Evolutionary conservation across 2,797 vertebrate genomes (phyloP), one percentile per base, ranked within the genome.

Genomic region (Eutrigla gurnardus): DNA sequence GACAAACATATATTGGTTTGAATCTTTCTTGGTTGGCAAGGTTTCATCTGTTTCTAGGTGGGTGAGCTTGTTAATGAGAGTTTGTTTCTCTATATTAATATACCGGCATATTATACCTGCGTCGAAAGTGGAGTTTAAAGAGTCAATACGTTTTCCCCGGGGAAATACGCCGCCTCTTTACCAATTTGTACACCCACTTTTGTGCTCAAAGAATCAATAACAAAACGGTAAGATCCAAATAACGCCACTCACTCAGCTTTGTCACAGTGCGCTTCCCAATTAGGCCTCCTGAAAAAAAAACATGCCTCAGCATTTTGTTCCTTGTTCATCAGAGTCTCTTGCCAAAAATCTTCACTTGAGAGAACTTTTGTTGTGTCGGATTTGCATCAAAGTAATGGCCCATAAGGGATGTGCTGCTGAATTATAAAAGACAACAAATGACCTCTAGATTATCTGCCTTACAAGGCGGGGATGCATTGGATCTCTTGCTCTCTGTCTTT

Each of bases 371-470:
- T 88, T 86, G 70, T 80, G 85, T 85, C 6, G 32, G 75, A 86
- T 88, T 87, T 86, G 84, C 84, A 89, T 90, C 80, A 85, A 87
- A 88, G 89, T 88, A 89, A 87, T 80, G 75, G 82, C 77, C 83
- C 83, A 76, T 78, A 74, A 75, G 86, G 77, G 70, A 83, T 65
- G 57, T 52, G 54, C 57, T 33, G 67, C 68, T 78, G 81, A 84
- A 89, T 91, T 85, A 86, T 87, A 87, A 88, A 76, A 78, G 70
- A 81, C 79, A 82, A 75, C 53, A 69, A 86, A 89, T 89, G 89
- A 89, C 81, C 54, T 78, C 71, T 5, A 40, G 57, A 64, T 80
- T 79, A 82, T 79, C 65, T 36, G 57, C 76, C 69, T 84, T 58
- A 37, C 40, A 52, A 73, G 32, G 14, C 3, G 43, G 17, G 49